Base-by-base conservation (phyloP, 2,888 invertebrate genomes). In the Lasioglossum lativentre region DNA sequence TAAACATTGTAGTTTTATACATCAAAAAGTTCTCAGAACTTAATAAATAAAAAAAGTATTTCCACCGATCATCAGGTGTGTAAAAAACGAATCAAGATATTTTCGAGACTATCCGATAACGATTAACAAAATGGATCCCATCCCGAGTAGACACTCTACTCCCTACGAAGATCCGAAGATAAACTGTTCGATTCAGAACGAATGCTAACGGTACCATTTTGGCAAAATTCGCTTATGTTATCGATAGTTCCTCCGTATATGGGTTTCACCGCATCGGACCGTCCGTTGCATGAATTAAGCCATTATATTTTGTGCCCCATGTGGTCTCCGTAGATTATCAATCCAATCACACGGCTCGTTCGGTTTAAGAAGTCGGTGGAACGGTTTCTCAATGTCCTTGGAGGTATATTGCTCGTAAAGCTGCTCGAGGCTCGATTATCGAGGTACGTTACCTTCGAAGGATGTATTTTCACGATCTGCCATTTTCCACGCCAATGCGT, bases 321-420 rank as follows among this genome's bases (percentile, higher is more conserved):
- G 89, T 88, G 88, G 90, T 86, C 90, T 63, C 80, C 86, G 85
- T 89, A 89, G 88, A 91, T 91, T 92, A 90, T 91, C 91, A 82
- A 91, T 90, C 92, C 90, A 91, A 92, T 92, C 89, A 87, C 86
- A 90, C 84, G 91, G 82, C 88, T 92, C 89, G 91, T 86, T 90
- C 91, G 82, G 85, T 90, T 90, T 87, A 89, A 90, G 88, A 86
- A 89, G 82, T 89, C 88, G 83, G 78, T 80, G 77, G 89, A 88
- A 89, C 87, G 86, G 86, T 83, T 89, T 88, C 89, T 82, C 76
- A 74, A 82, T 86, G 91, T 89, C 90, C 89, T 92, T 86, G 88
- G 76, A 80, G 45, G 68, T 63, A 79, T 45, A 79, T 71, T 45
- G 73, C 63, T 79, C 42, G 80, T 81, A 42, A 77, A 30, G 63